These are phyloP conservation scores for Lophotriccus pileatus DNA, from an alignment of 2,797 vertebrate genomes.

Conservation along the genomic window DNA sequence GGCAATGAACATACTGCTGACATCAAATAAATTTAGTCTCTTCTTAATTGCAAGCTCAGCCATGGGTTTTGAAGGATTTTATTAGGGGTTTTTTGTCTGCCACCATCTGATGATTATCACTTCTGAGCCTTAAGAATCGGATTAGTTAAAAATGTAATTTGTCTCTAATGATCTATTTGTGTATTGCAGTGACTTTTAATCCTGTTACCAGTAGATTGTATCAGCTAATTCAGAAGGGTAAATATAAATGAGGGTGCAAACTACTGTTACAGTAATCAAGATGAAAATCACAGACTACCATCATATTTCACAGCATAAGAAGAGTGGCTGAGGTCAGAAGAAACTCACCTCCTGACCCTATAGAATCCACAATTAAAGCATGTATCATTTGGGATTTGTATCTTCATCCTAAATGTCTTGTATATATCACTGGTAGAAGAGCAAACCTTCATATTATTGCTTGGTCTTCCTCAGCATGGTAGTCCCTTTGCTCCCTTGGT, in stretches of 20 bases:
- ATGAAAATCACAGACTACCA: not conserved
- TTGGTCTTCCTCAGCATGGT: not conserved
- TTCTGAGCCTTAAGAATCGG: not conserved
- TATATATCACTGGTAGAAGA: not conserved
- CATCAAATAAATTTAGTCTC: not conserved
- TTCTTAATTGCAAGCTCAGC: not conserved
- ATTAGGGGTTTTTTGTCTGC: not conserved
- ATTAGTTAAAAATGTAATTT: not conserved
- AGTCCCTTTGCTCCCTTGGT: not conserved
- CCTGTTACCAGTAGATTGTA: not conserved
- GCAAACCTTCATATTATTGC: not conserved
- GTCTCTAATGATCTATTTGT: not conserved
- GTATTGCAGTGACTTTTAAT: constrained; percentile 5
- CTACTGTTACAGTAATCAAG: not conserved
- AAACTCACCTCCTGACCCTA: not conserved
- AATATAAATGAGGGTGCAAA: not conserved
- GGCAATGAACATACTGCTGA: not conserved
- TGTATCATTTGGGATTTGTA: not conserved
- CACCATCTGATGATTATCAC: not conserved
- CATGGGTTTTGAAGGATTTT: not conserved
- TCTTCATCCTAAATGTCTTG: not conserved
- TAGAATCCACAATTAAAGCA: not conserved
- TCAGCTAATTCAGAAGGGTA: not conserved
- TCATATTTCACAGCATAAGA: not conserved
- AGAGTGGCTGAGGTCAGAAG: not conserved